Evolutionary conservation across 2,888 invertebrate species (phyloP), one percentile per base, ranked within the genome.

Genomic region (Rhyacophila evoluta): DNA sequence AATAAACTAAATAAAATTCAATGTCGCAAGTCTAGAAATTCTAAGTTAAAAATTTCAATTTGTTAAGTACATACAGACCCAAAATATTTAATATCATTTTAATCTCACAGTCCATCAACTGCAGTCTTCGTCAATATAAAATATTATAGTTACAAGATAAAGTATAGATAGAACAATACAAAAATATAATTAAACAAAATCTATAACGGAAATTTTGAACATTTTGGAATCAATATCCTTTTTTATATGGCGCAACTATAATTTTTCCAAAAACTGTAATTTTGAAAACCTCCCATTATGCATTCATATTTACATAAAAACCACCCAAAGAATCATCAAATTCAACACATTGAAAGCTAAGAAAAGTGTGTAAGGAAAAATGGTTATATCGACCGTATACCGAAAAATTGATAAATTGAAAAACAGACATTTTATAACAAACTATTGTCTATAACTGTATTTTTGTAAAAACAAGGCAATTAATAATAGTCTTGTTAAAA

Each of bases 221-320:
- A 75, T 70, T 71, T 75, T 75, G 38, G 71, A 37, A 73, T 69
- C 71, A 74, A 70, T n/a, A 29, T 39, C 28, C 72, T 78, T 78
- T 73, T 70, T 28, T 75, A 36, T 80, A 82, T 82, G 82, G 82
- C 82, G 82, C 80, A 82, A 80, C 79, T 79, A 67, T 77, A 37
- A 74, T 77, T 36, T 41, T 72, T 37, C 72, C 71, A 75, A 75
- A 55, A 78, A 55, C 27, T 11, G 55, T 28, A 67, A 36, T 67
- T 37, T 79, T 74, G 29, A 72, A 39, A 74, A 39, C 39, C 19
- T 33, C 67, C 27, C 15, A 28, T 75, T 75, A 39, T 70, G 39
- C 70, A 29, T 29, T 8, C 70, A 75, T 75, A 39, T 70, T 74
- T 29, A 69, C 37, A 75, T 33, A 68, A 68, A 27, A 69, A 29